Evolutionary conservation across 2,888 invertebrate species (phyloP), one percentile per base, ranked within the genome.

Genomic region (Macrosoma leucophasiata): DNA sequence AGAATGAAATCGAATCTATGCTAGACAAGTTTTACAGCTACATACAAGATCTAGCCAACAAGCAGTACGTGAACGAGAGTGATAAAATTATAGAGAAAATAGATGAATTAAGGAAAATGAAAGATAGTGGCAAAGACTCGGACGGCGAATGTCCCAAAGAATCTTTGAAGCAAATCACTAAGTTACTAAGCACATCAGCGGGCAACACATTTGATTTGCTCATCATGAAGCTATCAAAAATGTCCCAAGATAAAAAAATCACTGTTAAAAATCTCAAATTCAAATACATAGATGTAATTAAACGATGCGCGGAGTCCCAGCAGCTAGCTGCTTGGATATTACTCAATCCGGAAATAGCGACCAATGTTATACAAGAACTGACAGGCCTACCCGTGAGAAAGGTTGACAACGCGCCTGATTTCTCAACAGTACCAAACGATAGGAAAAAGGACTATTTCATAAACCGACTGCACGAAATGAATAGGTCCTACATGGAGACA

Each of bases 21-120:
- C 36, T 78, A 2, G 67, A 73, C 6, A 81, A 75, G 25, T 84
- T 79, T 34, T 78, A 76, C 34, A 63, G 58, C 6, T 74, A 76
- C 37, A 75, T 84, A 11, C 64, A 71, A 46, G 73, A 77, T 13
- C 39, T 79, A 33, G 72, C 77, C 0, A 62, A 55, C 0, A 76
- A 73, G 23, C 67, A 70, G 34, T 61, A 44, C 23, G 44, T 23
- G 1, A 56, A 29, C 22, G 74, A 77, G 1, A 60, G 51, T 0
- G 76, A 76, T 12, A 66, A 63, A 19, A 62, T 77, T 2, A 47
- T 68, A 4, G 70, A 70, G 3, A 76, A 73, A 33, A 50, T 74
- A n/a, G 79, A 77, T 1, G 69, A 69, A 18, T 14, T 72, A 7
- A 49, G 58, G 3, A 65, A 62, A 21, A 58, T 53, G 10, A 50